These are phyloP conservation scores for Tetragonisca angustula DNA, from an alignment of 2,888 invertebrate genomes.

Conservation along the genomic window DNA sequence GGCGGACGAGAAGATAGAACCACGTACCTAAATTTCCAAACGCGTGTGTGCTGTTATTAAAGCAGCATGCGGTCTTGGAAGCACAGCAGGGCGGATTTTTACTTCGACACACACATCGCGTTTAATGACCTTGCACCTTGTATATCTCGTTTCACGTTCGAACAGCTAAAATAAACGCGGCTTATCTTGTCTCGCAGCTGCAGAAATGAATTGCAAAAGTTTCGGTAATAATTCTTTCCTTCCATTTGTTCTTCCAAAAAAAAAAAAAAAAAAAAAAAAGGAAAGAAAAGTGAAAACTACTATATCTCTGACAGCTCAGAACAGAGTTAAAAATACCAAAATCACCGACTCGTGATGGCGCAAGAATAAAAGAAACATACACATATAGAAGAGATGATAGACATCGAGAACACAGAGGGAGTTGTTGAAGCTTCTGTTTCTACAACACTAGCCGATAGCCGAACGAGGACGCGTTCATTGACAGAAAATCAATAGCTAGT, in stretches of 20 bases:
- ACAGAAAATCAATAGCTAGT: conserved; percentile 50
- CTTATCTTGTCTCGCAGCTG: not conserved
- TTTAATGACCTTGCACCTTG: not conserved
- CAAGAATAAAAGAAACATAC: not conserved
- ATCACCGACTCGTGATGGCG: not conserved
- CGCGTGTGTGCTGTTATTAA: not conserved
- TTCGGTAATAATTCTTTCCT: not conserved
- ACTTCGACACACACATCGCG: not conserved
- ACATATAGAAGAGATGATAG: conserved; percentile 1
- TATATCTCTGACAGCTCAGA: not conserved
- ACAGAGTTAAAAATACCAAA: not conserved
- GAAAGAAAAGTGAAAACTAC: too few relatives aligned
- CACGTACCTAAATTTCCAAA: not conserved
- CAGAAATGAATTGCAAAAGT: not conserved
- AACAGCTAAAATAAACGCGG: not conserved
- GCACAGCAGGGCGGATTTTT: not conserved
- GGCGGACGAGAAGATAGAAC: not conserved
- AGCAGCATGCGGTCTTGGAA: not conserved
- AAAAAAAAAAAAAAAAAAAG: too few relatives aligned
- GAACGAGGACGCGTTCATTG: conserved; percentile 28
- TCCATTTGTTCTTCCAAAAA: not conserved
- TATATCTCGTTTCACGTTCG: not conserved
- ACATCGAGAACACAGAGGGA: conserved; percentile 13
- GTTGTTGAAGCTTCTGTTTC: conserved; percentile 52
- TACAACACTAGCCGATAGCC: conserved; percentile 26